Evolutionary conservation across 2,888 invertebrate species (phyloP), one percentile per base, ranked within the genome.

Genomic region (Trissolcus brochymenae): DNA sequence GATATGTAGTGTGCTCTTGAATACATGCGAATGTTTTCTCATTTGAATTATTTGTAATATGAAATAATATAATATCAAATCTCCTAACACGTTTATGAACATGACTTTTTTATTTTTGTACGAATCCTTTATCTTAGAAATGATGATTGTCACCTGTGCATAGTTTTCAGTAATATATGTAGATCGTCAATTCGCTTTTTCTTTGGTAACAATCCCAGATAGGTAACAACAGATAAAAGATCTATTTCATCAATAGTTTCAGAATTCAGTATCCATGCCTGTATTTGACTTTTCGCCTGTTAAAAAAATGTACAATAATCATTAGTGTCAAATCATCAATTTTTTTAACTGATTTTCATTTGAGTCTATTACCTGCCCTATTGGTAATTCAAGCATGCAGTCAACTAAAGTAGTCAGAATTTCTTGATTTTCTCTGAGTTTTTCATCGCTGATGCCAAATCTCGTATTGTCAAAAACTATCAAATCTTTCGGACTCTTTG

Each of bases 101-200:
- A 21, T 61, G 41, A 54, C 43, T 60, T 51, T 11, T 61, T 67
- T 71, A 62, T 62, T 56, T 62, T 14, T 13, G 50, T 51, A 19
- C 51, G 17, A 17, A 17, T 19, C 19, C 14, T 6, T 4, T 54
- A 41, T 57, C 41, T 55, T 46, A 16, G 16, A 46, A 46, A 1
- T 46, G 2, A 4, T 46, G 2, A 51, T 17, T 51, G 49, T 50
- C 79, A 85, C 89, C 88, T 88, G 78, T 88, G 84, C 84, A 89
- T 85, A 80, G 87, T 87, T 80, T 88, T 88, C 60, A 89, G 79
- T 64, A 89, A 82, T 62, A 85, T 65, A 71, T 87, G 86, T 56
- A 89, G 82, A 81, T 89, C 88, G 76, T 85, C 87, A 41, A 89
- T 82, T 35, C 87, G 85, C 77, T 81, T 85, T 82, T 85, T 86